Evolutionary conservation across 2,113 vertebrate species (phyloP), one percentile per base, ranked within the genome.

Genomic region (Paramisgurnus dabryanus): DNA sequence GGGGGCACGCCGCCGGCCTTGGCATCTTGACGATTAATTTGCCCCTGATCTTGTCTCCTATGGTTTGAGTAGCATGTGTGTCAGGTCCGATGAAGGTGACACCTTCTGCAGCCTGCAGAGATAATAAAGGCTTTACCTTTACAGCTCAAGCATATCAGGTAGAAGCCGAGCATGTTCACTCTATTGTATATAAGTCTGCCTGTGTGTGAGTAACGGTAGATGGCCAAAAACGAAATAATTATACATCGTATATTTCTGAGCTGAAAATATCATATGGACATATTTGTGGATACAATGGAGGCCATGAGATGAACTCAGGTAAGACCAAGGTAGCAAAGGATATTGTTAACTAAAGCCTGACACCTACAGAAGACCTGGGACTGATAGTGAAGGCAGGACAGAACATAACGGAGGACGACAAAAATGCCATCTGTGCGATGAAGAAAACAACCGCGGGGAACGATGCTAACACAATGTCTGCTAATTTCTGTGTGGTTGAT

Each of bases 51-150:
- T 95, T 95, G 92, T 95, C 95, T 91, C 96, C 95, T 95, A 96
- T 94, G 88, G 95, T 93, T 91, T 94, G 94, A 91, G 95, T 95
- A 86, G 94, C 93, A 80, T 93, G 90, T 60, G 93, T 95, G 92
- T 97, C 95, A 86, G 95, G 95, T 90, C 96, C 95, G 89, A 95
- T 95, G 93, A 98, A 99, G 93, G 94, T 93, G 91, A 98, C 93
- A 93, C 93, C 94, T 94, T 93, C 92, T 82, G 93, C 93, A 86
- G 93, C 95, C 95, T 96, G 92, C 88, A 86, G 92, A 93, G 92
- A 95, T 91, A 95, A 95, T 86, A 87, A 93, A 94, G 90, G 88
- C 87, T 83, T 93, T 86, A 93, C 92, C 86, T 94, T 93, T 66
- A 90, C 78, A 88, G 92, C 85, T 92, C 76, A 81, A 92, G 88